A percentile compares a stretch with the other conserved stretches of the same genome.
Evolutionary conservation across 2,888 invertebrate genomes (phyloP).

Genomic region (Silvanus unidentatus): DNA sequence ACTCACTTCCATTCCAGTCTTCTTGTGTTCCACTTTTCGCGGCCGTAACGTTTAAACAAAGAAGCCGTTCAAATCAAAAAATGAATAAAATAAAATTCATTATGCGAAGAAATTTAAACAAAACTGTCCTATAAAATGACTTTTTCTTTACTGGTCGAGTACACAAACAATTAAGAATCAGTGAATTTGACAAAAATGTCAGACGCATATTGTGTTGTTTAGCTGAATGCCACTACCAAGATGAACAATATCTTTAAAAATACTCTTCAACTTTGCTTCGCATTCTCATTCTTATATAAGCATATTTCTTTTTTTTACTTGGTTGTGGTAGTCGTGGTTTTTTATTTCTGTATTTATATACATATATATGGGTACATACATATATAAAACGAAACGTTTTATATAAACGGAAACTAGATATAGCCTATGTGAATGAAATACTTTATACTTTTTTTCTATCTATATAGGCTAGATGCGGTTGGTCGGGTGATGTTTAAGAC

Average conservation of each 20-base stretch:
- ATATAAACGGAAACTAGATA: slow-evolving; percentile 36
- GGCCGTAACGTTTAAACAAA: too few relatives aligned
- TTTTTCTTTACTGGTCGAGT: slow-evolving; percentile 33
- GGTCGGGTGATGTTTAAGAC: too few relatives aligned
- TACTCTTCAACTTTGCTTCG: too few relatives aligned
- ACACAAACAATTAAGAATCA: slow-evolving; percentile 39
- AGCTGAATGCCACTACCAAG: background rate
- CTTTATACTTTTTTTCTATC: too few relatives aligned
- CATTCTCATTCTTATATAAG: too few relatives aligned
- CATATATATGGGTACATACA: too few relatives aligned
- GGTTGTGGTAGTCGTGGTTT: too few relatives aligned
- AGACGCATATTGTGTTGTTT: slow-evolving; percentile 35
- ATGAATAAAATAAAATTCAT: slow-evolving; percentile 14
- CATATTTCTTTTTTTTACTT: too few relatives aligned
- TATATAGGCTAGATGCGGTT: too few relatives aligned
- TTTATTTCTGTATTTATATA: too few relatives aligned
- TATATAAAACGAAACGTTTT: too few relatives aligned
- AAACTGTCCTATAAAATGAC: slow-evolving; percentile 29
- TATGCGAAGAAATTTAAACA: slow-evolving; percentile 27
- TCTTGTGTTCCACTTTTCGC: background rate
- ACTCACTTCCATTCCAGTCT: background rate
- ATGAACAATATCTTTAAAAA: background rate
- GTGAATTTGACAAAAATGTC: slow-evolving; percentile 38
- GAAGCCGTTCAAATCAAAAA: background rate
- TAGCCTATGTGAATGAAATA: slow-evolving; percentile 26